Conservation (phyloP, 92 coral and sea anemone genomes). For the Virgularia gustaviana region DNA sequence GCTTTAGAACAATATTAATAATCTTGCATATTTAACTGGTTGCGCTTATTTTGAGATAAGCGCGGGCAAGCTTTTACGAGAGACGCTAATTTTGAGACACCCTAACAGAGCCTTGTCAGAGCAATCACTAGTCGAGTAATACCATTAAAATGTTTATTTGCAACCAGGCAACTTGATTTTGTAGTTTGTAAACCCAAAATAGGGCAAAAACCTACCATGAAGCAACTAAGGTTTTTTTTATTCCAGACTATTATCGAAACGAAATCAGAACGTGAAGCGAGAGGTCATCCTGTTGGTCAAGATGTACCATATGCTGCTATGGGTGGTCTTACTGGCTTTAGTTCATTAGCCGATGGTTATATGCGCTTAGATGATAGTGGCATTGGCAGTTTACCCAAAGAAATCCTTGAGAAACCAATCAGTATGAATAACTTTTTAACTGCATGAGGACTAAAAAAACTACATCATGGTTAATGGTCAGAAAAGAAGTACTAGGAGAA, state of each 20-base stretch:
- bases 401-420: slow-evolving; percentile 63
- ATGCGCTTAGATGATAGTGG: slow-evolving; percentile 98
- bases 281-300: slow-evolving; percentile 90
- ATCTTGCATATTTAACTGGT: no score
- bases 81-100: no score
- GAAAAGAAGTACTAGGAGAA: not conserved
- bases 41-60: no score
- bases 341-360: slow-evolving; percentile 90
- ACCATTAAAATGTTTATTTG: no score
- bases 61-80: no score
- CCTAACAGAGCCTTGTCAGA: no score
- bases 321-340: slow-evolving; percentile 98
- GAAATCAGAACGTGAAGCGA: slow-evolving; percentile 77
- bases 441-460: not conserved
- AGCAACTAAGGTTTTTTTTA: not conserved
- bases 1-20: no score
- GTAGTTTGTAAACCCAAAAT: not conserved
- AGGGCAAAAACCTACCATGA: not conserved
- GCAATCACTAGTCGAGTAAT: no score
- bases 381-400: slow-evolving; percentile 75
- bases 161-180: not conserved
- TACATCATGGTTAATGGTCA: not conserved
- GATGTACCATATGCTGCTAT: slow-evolving; percentile 98
- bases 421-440: slow-evolving; percentile 39
- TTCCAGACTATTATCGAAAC: slow-evolving; percentile 79